A percentile compares a stretch with the other conserved stretches of the same genome.
Evolutionary conservation across 2,888 invertebrate genomes (phyloP).

Genomic region (Stratiomys singularior): DNA sequence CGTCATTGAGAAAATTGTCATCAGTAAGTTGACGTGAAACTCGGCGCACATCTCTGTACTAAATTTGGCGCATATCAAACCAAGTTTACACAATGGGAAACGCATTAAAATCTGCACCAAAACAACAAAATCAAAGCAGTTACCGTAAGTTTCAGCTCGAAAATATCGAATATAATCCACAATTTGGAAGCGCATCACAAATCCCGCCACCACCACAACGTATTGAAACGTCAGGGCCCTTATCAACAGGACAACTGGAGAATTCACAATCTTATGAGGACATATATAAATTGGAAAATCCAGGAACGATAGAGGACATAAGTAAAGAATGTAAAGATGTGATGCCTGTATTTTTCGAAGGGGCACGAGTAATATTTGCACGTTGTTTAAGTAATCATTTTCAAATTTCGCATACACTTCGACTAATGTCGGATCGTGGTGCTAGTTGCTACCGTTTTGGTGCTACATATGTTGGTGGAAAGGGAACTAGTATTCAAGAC

Average conservation of each 20-base stretch:
- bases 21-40: constrained; percentile 19
- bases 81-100: constrained; percentile 39
- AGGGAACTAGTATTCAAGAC: constrained; percentile 26
- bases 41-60: neutral
- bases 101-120: constrained; percentile 14
- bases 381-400: constrained; percentile 47
- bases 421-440: constrained; percentile 33
- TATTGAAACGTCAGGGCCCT: neutral
- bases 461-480: constrained; percentile 46
- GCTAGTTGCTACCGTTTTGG: constrained; percentile 48
- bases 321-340: constrained; percentile 49
- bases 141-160: constrained; percentile 31
- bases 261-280: constrained; percentile 16
- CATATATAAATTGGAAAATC: constrained; percentile 44
- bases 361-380: constrained; percentile 40
- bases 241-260: neutral
- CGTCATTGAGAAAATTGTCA: neutral
- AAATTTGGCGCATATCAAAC: constrained; percentile 3
- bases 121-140: constrained; percentile 30
- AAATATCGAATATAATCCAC: constrained; percentile 17
- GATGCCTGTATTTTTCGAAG: constrained; percentile 43
- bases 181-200: neutral
- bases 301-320: constrained; percentile 48
- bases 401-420: constrained; percentile 46
- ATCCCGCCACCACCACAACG: neutral